A percentile compares a stretch with the other conserved stretches of the same genome.
These are phyloP conservation scores for Creontiades dilutus DNA, from an alignment of 2,888 invertebrate species.

Conservation along the genomic window DNA sequence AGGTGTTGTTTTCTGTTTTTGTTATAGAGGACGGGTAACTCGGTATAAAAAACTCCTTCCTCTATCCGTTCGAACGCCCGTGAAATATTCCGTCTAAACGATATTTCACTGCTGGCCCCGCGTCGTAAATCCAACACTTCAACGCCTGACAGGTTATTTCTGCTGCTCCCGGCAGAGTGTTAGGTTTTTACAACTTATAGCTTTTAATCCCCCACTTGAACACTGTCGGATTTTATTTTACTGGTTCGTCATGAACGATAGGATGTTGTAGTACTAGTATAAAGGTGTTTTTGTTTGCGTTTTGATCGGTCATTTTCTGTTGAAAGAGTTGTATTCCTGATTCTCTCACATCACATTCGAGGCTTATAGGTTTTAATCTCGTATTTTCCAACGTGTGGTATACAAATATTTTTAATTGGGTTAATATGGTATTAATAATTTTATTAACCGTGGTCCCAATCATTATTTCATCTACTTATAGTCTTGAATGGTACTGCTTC, in stretches of 20 bases:
- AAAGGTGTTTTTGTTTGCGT: too few relatives aligned
- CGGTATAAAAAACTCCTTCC: neutral
- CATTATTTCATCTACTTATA: too few relatives aligned
- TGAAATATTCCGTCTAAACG: neutral
- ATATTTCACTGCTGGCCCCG: neutral
- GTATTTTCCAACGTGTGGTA: too few relatives aligned
- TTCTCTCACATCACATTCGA: too few relatives aligned
- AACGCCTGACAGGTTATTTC: conserved; percentile 13
- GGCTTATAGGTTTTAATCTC: too few relatives aligned
- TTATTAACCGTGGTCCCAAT: too few relatives aligned
- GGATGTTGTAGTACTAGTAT: neutral
- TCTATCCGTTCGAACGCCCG: neutral
- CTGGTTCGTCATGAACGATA: neutral
- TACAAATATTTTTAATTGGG: too few relatives aligned
- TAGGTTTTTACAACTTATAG: conserved; percentile 6
- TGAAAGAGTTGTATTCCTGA: too few relatives aligned
- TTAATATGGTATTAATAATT: too few relatives aligned
- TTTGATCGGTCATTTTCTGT: too few relatives aligned
- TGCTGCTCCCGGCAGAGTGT: neutral
- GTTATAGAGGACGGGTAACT: neutral
- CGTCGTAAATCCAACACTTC: neutral
- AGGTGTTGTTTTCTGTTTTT: neutral
- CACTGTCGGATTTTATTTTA: neutral
- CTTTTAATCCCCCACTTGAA: conserved; percentile 14
- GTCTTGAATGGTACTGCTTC: too few relatives aligned